Base-by-base conservation (phyloP, 2,888 invertebrate genomes). In the Odontomyia ornata region DNA sequence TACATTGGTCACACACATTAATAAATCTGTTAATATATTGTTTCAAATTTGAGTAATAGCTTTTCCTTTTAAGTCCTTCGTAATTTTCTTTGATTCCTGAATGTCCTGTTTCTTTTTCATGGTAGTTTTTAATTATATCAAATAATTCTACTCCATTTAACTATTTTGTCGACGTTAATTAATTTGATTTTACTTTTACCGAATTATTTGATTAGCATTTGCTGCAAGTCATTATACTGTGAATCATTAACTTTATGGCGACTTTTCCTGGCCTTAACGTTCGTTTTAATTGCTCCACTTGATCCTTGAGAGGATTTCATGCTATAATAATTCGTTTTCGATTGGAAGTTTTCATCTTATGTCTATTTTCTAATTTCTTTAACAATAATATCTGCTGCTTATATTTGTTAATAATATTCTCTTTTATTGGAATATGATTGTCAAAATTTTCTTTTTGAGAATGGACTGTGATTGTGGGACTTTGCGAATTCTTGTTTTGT, bases 1-100 rank as follows among this genome's bases (percentile, higher is more conserved):
- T 73, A 7, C 77, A 77, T 27, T 23, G 23, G 25, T 64, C 36
- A 21, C 77, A 77, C 13, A 30, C 65, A 25, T 77, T 73, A 27
- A 77, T 73, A 15, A 52, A 72, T 25, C 52, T 60, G 3, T 72
- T 62, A 30, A 77, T 23, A 18, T 23, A 27, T 18, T 52, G 18
- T 36, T 72, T 64, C 36, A 77, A 30, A 30, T 69, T 47, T 28
- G 27, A 21, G 46, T 56, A 76, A 11, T 69, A 76, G 15, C 69
- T 69, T 13, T 57, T 1, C 11, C 43, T 65, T 56, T 69, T 67
- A 5, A 76, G 18, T 15, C 69, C 76, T 69, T 69, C 23, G 1
- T 23, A 60, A 23, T 21, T 60, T 60, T 60, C 25, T 18, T 21
- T 67, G 47, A 43, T 43, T 76, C 76, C 47, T 27, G 64, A 36